A percentile compares a stretch with the other conserved stretches of the same genome.
These are phyloP conservation scores for Strigops habroptila DNA, from an alignment of 2,113 vertebrate genomes.

Conservation along the genomic window DNA sequence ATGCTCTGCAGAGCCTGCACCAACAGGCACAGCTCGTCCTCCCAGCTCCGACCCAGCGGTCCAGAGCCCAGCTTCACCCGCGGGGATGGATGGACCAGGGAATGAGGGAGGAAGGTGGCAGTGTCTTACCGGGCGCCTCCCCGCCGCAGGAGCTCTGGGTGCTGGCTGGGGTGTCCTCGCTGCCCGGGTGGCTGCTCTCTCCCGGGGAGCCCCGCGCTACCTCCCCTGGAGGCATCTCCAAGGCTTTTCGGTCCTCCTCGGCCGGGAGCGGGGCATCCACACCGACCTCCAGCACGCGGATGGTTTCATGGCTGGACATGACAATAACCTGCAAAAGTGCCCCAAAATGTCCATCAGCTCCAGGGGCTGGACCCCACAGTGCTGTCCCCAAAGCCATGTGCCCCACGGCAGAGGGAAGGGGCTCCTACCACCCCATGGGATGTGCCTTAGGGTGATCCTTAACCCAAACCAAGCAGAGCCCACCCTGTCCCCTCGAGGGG, in stretches of 20 bases:
- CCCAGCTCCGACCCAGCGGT: accelerated
- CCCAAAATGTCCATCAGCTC: background rate
- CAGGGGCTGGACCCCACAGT: accelerated
- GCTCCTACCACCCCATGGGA: accelerated
- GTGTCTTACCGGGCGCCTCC: slow-evolving; percentile 61
- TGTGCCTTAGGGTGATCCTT: background rate
- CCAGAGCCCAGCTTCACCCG: accelerated
- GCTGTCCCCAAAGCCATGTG: accelerated
- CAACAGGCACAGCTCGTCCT: accelerated
- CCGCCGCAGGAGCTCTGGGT: background rate
- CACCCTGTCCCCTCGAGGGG: background rate
- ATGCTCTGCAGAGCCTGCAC: background rate
- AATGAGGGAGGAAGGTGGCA: no score
- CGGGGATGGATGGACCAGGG: background rate
- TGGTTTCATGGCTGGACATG: slow-evolving; percentile 95
- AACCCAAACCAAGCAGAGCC: background rate
- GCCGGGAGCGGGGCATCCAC: slow-evolving; percentile 80
- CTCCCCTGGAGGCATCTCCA: slow-evolving; percentile 4
- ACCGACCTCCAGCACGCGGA: slow-evolving; percentile 91
- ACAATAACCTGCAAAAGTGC: slow-evolving; percentile 83
- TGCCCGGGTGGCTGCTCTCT: background rate
- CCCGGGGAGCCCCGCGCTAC: slow-evolving; percentile 1
- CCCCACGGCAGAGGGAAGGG: background rate
- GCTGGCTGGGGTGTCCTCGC: slow-evolving; percentile 12
- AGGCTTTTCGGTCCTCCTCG: slow-evolving; percentile 71